These are phyloP conservation scores for Rapana venosa DNA, from an alignment of 2,888 invertebrate genomes.

Conservation along the genomic window DNA sequence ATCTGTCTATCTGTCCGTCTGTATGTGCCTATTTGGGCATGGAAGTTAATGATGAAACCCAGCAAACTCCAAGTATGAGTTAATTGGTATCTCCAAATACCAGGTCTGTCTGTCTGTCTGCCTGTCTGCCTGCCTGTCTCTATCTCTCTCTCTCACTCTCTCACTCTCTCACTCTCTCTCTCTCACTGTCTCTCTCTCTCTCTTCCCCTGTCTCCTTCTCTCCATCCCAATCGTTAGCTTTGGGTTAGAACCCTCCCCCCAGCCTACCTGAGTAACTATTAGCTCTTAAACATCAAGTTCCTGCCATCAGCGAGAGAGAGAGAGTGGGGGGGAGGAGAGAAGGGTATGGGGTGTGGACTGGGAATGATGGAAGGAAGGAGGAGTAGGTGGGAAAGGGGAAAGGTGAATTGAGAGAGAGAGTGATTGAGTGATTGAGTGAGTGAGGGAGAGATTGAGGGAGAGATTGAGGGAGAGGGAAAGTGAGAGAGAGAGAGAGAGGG, in stretches of 20 bases:
- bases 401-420: background rate
- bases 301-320: background rate
- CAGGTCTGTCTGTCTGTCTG: background rate
- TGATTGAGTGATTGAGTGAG: too few relatives aligned
- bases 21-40: background rate
- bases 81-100: background rate
- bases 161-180: background rate
- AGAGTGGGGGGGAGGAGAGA: background rate
- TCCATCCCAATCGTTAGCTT: background rate
- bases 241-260: background rate
- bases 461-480: background rate
- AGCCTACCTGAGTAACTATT: conserved; percentile 4
- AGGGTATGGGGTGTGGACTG: background rate
- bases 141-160: background rate
- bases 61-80: background rate
- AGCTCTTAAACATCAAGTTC: conserved; percentile 5
- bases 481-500: background rate
- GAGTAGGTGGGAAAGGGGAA: background rate
- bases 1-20: background rate
- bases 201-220: background rate
- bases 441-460: background rate
- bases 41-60: background rate
- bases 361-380: background rate
- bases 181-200: background rate
- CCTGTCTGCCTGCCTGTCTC: background rate